phyloP scores from a whole-genome alignment of 1,140 invertebrate genomes.

The Papilio polytes region DNA sequence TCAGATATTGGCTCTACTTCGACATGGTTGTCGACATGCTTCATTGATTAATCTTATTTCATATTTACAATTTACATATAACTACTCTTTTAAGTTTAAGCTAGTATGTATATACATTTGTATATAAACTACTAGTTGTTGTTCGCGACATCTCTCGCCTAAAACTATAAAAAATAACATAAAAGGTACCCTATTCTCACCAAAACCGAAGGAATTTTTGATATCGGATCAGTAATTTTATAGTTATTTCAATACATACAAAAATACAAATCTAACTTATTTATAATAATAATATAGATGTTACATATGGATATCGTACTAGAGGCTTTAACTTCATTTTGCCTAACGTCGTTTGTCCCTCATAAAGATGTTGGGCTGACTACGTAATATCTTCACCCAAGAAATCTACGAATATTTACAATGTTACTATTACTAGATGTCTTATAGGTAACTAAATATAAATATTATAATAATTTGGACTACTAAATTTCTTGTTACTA shows the following conservation, averaged over 20 bases:
- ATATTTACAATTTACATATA: not conserved
- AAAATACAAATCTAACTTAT: no score
- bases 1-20: not conserved
- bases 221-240: no score
- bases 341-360: constrained; percentile 42
- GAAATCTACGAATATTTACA: constrained; percentile 25
- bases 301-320: constrained; percentile 56
- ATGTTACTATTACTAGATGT: not conserved
- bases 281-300: not conserved
- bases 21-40: not conserved
- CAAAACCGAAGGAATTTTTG: no score
- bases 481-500: no score
- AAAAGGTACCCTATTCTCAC: no score
- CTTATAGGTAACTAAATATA: not conserved
- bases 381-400: constrained; percentile 46
- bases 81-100: not conserved
- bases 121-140: constrained; percentile 40
- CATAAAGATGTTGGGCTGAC: constrained; percentile 52
- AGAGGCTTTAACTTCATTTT: constrained; percentile 60
- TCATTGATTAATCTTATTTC: not conserved
- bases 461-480: not conserved
- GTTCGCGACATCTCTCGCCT: no score
- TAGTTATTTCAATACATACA: no score
- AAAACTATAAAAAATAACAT: no score
- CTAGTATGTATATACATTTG: no score